Percentiles rank a stretch among this genome's conserved stretches.
Evolutionary conservation across 2,797 vertebrate species (phyloP).

Genomic region (Coranthus polyacanthus): DNA sequence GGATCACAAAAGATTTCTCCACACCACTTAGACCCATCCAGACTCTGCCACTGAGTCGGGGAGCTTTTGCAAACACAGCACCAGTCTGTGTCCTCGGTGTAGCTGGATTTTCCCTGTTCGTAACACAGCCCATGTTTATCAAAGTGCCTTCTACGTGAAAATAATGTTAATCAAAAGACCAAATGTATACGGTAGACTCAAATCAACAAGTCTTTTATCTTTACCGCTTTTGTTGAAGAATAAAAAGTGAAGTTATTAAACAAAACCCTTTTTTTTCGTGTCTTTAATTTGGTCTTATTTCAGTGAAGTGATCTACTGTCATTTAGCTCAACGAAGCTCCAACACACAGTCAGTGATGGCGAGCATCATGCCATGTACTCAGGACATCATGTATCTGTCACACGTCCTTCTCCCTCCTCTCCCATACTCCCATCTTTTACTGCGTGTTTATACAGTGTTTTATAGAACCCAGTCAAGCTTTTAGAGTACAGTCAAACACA

Average conservation of each 20-base stretch:
- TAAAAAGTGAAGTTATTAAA: slow-evolving; percentile 66
- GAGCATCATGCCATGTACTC: slow-evolving; percentile 26
- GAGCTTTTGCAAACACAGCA: slow-evolving; percentile 17
- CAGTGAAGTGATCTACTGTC: not conserved
- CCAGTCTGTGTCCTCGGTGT: not conserved
- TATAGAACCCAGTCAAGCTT: too few species aligned
- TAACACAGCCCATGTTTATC: slow-evolving; percentile 9
- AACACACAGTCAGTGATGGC: slow-evolving; percentile 30
- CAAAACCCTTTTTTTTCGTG: not conserved
- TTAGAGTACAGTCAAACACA: too few species aligned
- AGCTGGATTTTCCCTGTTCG: not conserved
- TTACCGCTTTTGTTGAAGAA: slow-evolving; percentile 61
- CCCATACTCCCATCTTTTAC: not conserved
- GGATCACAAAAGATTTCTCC: not conserved
- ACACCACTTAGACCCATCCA: not conserved
- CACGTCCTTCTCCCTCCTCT: slow-evolving; percentile 3
- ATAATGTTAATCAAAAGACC: slow-evolving; percentile 39
- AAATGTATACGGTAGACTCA: slow-evolving; percentile 25
- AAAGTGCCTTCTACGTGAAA: slow-evolving; percentile 69
- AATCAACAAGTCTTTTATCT: slow-evolving; percentile 55
- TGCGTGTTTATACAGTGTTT: too few species aligned
- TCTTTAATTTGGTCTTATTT: not conserved
- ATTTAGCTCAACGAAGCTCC: slow-evolving; percentile 21
- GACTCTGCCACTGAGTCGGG: too few species aligned
- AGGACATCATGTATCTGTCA: slow-evolving; percentile 44